Percentiles rank a stretch among this genome's conserved stretches.
phyloP scores from a whole-genome alignment of 2,113 vertebrate species.

The Trochalopteron elliotii region DNA sequence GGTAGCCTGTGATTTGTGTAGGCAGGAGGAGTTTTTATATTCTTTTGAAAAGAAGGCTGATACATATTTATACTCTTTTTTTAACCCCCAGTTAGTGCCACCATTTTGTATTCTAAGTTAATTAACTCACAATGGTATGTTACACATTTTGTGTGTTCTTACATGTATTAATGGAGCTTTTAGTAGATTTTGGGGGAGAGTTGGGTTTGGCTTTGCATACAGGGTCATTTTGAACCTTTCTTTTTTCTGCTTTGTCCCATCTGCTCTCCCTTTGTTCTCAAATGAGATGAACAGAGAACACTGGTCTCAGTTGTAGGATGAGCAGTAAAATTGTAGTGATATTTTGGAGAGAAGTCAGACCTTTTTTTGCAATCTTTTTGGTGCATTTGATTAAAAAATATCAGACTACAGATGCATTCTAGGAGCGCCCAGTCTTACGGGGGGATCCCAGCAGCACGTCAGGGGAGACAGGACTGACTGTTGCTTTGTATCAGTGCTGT shows the following conservation, averaged over 20 bases:
- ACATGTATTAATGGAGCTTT: not conserved
- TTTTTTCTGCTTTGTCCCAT: not conserved
- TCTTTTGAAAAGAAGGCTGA: constrained; percentile 66
- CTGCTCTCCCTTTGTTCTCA: constrained; percentile 17
- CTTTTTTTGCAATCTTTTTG: not conserved
- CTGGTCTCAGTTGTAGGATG: not conserved
- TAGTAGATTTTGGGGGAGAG: not conserved
- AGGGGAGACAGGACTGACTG: not conserved
- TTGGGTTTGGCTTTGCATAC: not conserved
- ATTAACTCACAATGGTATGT: not conserved
- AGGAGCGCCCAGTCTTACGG: not conserved
- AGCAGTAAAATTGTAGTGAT: not conserved
- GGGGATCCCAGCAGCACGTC: not conserved
- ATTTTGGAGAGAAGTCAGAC: not conserved
- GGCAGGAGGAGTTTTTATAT: constrained; percentile 68
- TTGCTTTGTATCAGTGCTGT: not conserved
- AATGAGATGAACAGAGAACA: not conserved
- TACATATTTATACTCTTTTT: constrained; percentile 75
- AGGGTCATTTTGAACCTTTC: not conserved
- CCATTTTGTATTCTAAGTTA: constrained; percentile 13
- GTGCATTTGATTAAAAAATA: not conserved
- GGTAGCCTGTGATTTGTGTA: constrained; percentile 64
- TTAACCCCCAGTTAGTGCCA: constrained; percentile 45
- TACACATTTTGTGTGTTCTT: not conserved
- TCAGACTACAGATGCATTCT: not conserved